These are phyloP conservation scores for Druon quercuslanigerum DNA, from an alignment of 1,140 invertebrate genomes.

Conservation along the genomic window DNA sequence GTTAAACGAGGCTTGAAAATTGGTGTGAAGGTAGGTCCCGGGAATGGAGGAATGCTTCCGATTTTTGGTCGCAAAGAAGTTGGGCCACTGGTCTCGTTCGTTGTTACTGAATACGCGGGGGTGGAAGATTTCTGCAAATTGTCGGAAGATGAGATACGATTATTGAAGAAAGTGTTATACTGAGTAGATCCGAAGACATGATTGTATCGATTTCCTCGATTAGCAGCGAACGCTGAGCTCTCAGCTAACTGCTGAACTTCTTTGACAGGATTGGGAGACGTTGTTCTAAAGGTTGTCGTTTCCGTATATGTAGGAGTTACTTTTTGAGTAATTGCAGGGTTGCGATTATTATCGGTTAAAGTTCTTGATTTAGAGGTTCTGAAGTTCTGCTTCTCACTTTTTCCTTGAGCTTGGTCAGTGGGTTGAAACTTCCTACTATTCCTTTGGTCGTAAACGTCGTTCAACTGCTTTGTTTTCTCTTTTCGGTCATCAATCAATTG, in stretches of 20 bases:
- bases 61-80: constrained; percentile 37
- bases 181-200: constrained; percentile 64
- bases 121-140: constrained; percentile 46
- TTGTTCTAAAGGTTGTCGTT: constrained; percentile 68
- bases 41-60: constrained; percentile 52
- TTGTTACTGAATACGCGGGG: constrained; percentile 1
- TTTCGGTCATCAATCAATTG: constrained; percentile 56
- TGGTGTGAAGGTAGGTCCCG: constrained; percentile 64
- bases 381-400: constrained; percentile 54
- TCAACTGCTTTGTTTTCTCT: constrained; percentile 51
- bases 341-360: constrained; percentile 51
- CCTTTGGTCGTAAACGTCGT: constrained; percentile 49
- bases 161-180: constrained; percentile 55
- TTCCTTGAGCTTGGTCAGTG: constrained; percentile 49
- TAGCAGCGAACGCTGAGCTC: constrained; percentile 83
- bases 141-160: constrained; percentile 40
- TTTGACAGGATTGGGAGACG: constrained; percentile 65
- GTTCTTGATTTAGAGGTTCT: constrained; percentile 55
- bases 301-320: constrained; percentile 67
- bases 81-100: constrained; percentile 38
- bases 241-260: constrained; percentile 86
- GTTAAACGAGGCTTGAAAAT: constrained; percentile 66
- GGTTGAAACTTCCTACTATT: background rate
- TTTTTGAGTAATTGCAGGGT: constrained; percentile 52
- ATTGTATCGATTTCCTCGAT: constrained; percentile 70